Evolutionary conservation across 2,888 invertebrate species (phyloP), one percentile per base, ranked within the genome.

Genomic region (Onthophagus sagittarius): DNA sequence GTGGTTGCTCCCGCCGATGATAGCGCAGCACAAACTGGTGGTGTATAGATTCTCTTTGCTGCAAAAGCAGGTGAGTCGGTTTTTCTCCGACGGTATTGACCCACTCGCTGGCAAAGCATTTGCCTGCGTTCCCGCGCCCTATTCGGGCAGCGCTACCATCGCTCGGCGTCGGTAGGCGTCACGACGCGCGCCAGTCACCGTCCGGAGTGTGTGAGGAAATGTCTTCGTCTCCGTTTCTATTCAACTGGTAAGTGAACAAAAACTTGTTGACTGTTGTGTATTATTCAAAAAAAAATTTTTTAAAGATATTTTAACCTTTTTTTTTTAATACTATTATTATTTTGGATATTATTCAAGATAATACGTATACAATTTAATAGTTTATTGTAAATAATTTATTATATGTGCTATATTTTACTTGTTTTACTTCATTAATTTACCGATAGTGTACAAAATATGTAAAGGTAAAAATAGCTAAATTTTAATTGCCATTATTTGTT

Each of bases 131-230:
- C 80, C 84, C 85, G 84, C 82, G 80, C 78, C 80, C 77, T 80
- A 82, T 77, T 79, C 81, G 81, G 84, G 84, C 23, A 23, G 23
- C 84, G 84, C 84, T 83, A 81, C 80, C 82, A 83, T 83, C 85
- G 84, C 82, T 79, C 80, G 81, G 80, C 83, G 83, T 80, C 80
- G 77, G 75, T 78, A 78, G 80, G 79, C 84, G 83, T 82, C 83
- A 79, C 84, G 83, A 81, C 83, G 80, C 80, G 82, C 83, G 82
- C 82, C 83, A 85, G 85, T 85, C 81, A 83, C 83, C 83, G 83
- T 82, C 82, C 78, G 80, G 80, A 82, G 84, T 80, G 83, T 80
- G 84, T 81, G 83, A 81, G 80, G 84, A 81, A 81, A 84, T 84
- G 84, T 82, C 83, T 83, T 83, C 84, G 81, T 76, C 80, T 77